Percentiles rank a stretch among this genome's conserved stretches.
Evolutionary conservation across 2,888 invertebrate genomes (phyloP).

Genomic region (Artemia sinica): DNA sequence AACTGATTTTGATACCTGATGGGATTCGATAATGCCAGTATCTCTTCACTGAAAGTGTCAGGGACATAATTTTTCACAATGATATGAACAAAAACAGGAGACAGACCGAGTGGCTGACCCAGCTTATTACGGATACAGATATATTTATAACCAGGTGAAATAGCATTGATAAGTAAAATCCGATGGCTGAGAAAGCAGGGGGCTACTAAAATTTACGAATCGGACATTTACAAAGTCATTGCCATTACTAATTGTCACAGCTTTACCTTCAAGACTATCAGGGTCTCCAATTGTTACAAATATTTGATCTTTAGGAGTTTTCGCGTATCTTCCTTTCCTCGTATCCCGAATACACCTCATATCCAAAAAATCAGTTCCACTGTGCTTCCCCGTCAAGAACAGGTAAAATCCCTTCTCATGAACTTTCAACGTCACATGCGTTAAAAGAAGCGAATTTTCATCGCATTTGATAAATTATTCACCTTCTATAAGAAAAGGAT

Average conservation of each 20-base stretch:
- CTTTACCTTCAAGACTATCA: constrained; percentile 72
- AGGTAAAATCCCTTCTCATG: too few relatives aligned
- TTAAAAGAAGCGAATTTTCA: too few relatives aligned
- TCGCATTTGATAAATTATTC: too few relatives aligned
- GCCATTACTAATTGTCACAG: constrained; percentile 75
- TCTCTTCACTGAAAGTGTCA: not conserved
- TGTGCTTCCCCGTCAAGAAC: too few relatives aligned
- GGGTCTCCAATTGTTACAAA: constrained; percentile 66
- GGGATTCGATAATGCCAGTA: not conserved
- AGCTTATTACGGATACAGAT: constrained; percentile 75
- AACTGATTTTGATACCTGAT: not conserved
- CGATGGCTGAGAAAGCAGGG: constrained; percentile 92
- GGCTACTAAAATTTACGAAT: constrained; percentile 84
- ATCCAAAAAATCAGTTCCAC: constrained; percentile 74
- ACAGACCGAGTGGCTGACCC: constrained; percentile 67
- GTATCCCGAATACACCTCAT: constrained; percentile 78
- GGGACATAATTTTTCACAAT: constrained; percentile 45
- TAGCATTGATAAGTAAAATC: constrained; percentile 70
- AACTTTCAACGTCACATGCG: too few relatives aligned
- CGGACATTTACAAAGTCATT: constrained; percentile 82
- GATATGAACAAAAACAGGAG: constrained; percentile 71
- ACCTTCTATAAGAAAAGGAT: too few relatives aligned
- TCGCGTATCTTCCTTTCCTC: constrained; percentile 71
- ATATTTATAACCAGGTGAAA: constrained; percentile 85
- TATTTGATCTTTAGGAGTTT: constrained; percentile 83